Conservation (phyloP, 1,140 invertebrate species). For the Megathymus violae region DNA sequence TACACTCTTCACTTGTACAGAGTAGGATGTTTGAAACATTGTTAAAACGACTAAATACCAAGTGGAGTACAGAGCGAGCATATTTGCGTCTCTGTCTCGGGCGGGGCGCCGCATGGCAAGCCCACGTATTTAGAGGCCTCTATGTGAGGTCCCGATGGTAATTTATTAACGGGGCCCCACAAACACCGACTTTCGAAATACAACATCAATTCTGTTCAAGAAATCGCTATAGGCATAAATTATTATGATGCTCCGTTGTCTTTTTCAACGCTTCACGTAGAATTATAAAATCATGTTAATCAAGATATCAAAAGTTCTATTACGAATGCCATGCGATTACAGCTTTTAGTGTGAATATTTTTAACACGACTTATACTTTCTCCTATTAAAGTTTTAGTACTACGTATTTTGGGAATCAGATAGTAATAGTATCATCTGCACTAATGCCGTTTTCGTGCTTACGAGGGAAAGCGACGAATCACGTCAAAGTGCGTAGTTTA, state of each 20-base stretch:
- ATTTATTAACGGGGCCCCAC: conserved; percentile 76
- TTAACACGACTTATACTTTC: conserved; percentile 20
- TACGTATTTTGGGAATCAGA: conserved; percentile 16
- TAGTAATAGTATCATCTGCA: conserved; percentile 6
- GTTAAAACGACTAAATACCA: conserved; percentile 11
- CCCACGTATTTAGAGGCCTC: conserved; percentile 69
- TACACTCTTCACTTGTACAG: no score
- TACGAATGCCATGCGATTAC: conserved; percentile 17
- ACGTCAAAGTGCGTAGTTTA: conserved; percentile 15
- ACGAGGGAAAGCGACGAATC: conserved; percentile 13
- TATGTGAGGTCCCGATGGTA: conserved; percentile 74
- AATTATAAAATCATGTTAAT: conserved; percentile 64
- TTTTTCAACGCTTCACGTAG: conserved; percentile 42
- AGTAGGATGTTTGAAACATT: conserved; percentile 12
- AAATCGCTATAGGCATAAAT: conserved; percentile 56
- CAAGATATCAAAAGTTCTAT: conserved; percentile 48
- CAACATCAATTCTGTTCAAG: conserved; percentile 47
- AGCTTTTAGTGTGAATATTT: conserved; percentile 15
- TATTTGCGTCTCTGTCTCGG: conserved; percentile 46
- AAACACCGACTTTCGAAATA: conserved; percentile 67
- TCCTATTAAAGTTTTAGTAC: conserved; percentile 23
- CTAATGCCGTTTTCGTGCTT: conserved; percentile 24
- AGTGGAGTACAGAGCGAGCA: conserved; percentile 26
- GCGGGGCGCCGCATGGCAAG: conserved; percentile 54
- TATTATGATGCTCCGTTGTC: conserved; percentile 50